phyloP scores from a whole-genome alignment of 2,888 invertebrate genomes.

The Germaria angustata region DNA sequence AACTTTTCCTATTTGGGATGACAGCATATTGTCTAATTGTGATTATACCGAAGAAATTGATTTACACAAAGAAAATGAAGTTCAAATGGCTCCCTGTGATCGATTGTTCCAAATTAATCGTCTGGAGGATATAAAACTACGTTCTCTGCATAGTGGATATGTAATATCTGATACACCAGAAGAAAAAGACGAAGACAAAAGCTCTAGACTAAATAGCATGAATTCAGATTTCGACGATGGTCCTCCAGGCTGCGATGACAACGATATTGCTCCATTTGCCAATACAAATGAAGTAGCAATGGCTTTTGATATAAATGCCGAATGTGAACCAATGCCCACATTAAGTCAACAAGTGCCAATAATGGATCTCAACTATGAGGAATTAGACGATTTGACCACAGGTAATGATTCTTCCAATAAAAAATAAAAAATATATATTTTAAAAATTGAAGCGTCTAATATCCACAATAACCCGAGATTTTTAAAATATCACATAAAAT shows the following conservation, averaged over 20 bases:
- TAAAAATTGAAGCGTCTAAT: too few relatives aligned
- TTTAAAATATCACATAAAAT: too few relatives aligned
- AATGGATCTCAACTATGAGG: constrained; percentile 79
- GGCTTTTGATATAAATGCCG: constrained; percentile 84
- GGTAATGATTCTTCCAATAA: constrained; percentile 25
- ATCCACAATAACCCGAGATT: too few relatives aligned
- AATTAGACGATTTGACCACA: constrained; percentile 79
- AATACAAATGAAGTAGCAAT: constrained; percentile 82
- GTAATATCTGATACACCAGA: constrained; percentile 77
- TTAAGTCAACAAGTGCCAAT: constrained; percentile 74
- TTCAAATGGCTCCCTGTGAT: constrained; percentile 67
- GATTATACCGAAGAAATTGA: constrained; percentile 71
- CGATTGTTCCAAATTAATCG: constrained; percentile 70
- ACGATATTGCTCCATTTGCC: constrained; percentile 79
- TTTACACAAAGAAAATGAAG: constrained; percentile 53
- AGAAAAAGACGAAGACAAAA: constrained; percentile 69
- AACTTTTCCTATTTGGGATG: constrained; percentile 76
- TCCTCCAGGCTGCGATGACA: constrained; percentile 29
- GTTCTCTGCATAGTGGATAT: constrained; percentile 77
- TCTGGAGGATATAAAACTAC: constrained; percentile 71
- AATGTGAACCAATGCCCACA: constrained; percentile 82
- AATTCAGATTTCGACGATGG: constrained; percentile 57
- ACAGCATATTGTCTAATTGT: constrained; percentile 59
- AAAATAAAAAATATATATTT: too few relatives aligned
- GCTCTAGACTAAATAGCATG: constrained; percentile 33